phyloP scores from a whole-genome alignment of 2,888 invertebrate genomes.

The Spatulosminthurus flaviceps region DNA sequence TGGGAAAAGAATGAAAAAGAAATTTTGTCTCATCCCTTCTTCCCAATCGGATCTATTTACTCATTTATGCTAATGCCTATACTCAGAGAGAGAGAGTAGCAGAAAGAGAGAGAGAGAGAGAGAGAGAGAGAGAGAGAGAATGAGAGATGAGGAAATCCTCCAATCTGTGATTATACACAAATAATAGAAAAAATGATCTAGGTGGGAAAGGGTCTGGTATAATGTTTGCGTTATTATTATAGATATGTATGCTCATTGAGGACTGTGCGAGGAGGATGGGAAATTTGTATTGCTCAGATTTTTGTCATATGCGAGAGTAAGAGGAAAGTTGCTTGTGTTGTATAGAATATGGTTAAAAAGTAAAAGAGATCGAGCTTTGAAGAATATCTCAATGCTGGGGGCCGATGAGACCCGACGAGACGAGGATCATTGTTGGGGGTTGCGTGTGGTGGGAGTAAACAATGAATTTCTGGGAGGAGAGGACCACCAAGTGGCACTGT shows the following conservation, averaged over 20 bases:
- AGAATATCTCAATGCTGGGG: conserved; percentile 20
- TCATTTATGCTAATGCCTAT: too few species aligned
- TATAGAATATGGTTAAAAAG: not conserved
- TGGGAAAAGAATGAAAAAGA: too few species aligned
- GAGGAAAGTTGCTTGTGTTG: too few species aligned
- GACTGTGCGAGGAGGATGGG: conserved; percentile 27
- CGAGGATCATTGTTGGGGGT: conserved; percentile 35
- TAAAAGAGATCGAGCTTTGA: not conserved
- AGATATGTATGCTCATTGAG: not conserved
- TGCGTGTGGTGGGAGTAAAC: conserved; percentile 36
- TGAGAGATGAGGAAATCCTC: not conserved
- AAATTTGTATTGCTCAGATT: conserved; percentile 29
- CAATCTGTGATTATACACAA: too few species aligned
- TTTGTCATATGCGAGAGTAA: too few species aligned
- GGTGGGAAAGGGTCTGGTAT: not conserved
- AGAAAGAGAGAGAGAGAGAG: not conserved
- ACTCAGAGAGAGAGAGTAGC: not conserved
- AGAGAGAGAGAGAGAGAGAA: not conserved
- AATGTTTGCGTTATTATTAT: not conserved
- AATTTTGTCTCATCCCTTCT: too few species aligned
- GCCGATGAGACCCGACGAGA: conserved; percentile 18
- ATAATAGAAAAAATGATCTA: not conserved
- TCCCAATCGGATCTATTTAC: too few species aligned
- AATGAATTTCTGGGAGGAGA: conserved; percentile 34
- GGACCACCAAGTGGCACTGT: conserved; percentile 26